Evolutionary conservation across 2,797 vertebrate genomes (phyloP).

Genomic region (Vultur gryphus): DNA sequence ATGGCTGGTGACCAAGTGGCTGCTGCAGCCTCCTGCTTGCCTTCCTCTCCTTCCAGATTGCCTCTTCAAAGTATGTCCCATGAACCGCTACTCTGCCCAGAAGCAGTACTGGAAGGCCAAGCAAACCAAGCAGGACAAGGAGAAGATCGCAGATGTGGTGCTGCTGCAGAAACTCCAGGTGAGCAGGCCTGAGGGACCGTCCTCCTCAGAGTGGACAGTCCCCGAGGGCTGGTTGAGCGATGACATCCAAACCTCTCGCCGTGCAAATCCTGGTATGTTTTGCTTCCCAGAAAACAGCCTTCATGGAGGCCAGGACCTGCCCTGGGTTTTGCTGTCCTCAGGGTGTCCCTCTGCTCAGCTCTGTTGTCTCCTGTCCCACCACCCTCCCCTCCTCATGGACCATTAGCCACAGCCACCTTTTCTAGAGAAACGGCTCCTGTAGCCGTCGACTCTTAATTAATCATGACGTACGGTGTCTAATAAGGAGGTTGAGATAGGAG

Average conservation of each 20-base stretch:
- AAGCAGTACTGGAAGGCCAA: constrained; percentile 99
- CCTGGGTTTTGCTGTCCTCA: neutral
- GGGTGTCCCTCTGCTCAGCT: neutral
- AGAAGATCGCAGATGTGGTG: constrained; percentile 91
- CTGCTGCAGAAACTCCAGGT: constrained; percentile 97
- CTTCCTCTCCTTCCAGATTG: constrained; percentile 79
- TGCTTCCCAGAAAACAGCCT: neutral
- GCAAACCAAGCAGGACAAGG: constrained; percentile 96
- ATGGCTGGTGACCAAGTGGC: fast-evolving
- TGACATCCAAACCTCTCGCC: neutral
- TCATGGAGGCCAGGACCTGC: neutral
- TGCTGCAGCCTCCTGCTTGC: neutral
- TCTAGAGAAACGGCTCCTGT: neutral
- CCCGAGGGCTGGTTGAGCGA: neutral
- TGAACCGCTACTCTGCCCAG: constrained; percentile 97
- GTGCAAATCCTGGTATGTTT: neutral
- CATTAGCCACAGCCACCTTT: neutral
- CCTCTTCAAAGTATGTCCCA: constrained; percentile 96
- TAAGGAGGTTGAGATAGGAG: neutral
- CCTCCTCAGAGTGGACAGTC: too few species aligned
- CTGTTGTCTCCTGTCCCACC: neutral
- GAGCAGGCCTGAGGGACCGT: neutral
- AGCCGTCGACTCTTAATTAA: neutral
- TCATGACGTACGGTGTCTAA: neutral
- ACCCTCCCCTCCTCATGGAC: neutral